phyloP scores from a whole-genome alignment of 2,888 invertebrate species.

The Noctua janthina region DNA sequence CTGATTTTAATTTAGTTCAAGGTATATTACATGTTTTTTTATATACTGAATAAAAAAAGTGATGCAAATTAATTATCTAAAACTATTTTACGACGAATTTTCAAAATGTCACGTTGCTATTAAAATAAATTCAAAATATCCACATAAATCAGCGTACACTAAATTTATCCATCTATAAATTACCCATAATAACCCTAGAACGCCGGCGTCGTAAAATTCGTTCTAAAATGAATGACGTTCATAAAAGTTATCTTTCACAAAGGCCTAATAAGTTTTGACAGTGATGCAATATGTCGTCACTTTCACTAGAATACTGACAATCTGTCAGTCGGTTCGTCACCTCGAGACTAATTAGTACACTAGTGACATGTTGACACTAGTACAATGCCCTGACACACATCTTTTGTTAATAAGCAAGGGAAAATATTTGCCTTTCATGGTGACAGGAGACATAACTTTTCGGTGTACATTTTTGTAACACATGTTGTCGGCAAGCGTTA shows the following conservation, averaged over 20 bases:
- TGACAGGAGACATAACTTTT: constrained; percentile 43
- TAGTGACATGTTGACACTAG: constrained; percentile 63
- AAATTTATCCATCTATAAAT: constrained; percentile 55
- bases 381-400: constrained; percentile 62
- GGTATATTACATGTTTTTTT: constrained; percentile 3
- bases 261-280: constrained; percentile 60
- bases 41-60: background rate
- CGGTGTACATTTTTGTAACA: constrained; percentile 32
- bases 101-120: constrained; percentile 27
- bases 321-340: constrained; percentile 56
- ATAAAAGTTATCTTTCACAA: constrained; percentile 55
- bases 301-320: constrained; percentile 62
- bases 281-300: constrained; percentile 63
- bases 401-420: constrained; percentile 52
- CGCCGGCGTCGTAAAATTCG: constrained; percentile 40
- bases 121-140: constrained; percentile 39
- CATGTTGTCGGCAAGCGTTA: constrained; percentile 3
- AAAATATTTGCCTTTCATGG: constrained; percentile 63
- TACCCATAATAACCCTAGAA: constrained; percentile 59
- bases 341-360: constrained; percentile 65
- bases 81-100: background rate
- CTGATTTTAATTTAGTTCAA: constrained; percentile 21
- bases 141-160: constrained; percentile 46
- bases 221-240: constrained; percentile 54
- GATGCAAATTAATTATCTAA: constrained; percentile 2